phyloP scores from a whole-genome alignment of 1,140 invertebrate species.

The Sinella curviseta region DNA sequence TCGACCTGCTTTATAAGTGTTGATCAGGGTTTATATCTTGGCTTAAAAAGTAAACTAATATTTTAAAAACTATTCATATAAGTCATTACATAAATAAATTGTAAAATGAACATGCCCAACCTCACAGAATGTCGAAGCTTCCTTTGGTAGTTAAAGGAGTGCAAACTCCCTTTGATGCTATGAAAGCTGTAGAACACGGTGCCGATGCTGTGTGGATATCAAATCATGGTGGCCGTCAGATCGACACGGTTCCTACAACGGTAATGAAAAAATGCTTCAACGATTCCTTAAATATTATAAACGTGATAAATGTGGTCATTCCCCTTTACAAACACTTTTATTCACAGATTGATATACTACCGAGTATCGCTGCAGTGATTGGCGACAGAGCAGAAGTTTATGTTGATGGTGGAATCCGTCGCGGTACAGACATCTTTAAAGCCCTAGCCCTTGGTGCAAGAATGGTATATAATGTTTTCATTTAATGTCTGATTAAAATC shows the following conservation, averaged over 20 bases:
- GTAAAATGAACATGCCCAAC: slow-evolving; percentile 43
- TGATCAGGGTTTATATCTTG: too few species aligned
- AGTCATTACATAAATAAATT: slow-evolving; percentile 50
- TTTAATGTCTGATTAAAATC: slow-evolving; percentile 20
- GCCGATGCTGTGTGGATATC: slow-evolving; percentile 56
- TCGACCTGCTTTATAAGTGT: too few species aligned
- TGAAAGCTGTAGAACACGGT: slow-evolving; percentile 54
- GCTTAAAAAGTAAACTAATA: slow-evolving; percentile 67
- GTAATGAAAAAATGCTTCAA: slow-evolving; percentile 50
- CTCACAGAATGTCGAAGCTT: slow-evolving; percentile 62
- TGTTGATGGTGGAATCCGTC: slow-evolving; percentile 60
- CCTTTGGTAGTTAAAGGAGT: slow-evolving; percentile 89
- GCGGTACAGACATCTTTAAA: slow-evolving; percentile 60
- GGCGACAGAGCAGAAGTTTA: slow-evolving; percentile 55
- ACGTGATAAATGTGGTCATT: background rate
- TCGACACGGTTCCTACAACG: slow-evolving; percentile 56
- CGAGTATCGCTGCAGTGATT: slow-evolving; percentile 56
- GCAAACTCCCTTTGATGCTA: slow-evolving; percentile 81
- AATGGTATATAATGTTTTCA: slow-evolving; percentile 34
- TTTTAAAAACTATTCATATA: slow-evolving; percentile 51
- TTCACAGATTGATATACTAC: slow-evolving; percentile 57
- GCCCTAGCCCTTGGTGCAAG: slow-evolving; percentile 59
- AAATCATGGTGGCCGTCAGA: slow-evolving; percentile 57
- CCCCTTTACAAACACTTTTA: too few species aligned
- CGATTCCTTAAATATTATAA: too few species aligned